phyloP scores from a whole-genome alignment of 2,888 invertebrate genomes.

The Rotaria socialis region DNA sequence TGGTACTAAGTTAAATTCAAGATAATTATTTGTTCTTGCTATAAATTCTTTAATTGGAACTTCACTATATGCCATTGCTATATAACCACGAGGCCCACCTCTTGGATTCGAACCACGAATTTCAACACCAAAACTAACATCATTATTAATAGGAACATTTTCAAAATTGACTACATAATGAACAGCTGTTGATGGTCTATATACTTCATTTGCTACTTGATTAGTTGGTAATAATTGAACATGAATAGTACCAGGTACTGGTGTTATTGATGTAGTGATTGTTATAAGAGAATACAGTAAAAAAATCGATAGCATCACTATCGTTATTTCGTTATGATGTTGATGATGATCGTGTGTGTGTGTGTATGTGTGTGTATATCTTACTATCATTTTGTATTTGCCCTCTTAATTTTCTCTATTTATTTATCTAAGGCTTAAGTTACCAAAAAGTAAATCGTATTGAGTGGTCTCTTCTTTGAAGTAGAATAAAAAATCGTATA shows the following conservation, averaged over 20 bases:
- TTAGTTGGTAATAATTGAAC: neutral
- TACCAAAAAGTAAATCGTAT: neutral
- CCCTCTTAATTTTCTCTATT: neutral
- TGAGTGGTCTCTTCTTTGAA: neutral
- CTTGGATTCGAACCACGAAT: neutral
- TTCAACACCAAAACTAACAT: neutral
- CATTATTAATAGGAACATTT: neutral
- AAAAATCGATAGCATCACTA: neutral
- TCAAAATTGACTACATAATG: neutral
- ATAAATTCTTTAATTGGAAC: neutral
- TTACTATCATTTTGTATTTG: neutral
- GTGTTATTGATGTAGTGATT: neutral
- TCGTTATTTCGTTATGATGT: neutral
- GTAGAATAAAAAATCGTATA: neutral
- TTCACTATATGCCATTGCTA: neutral
- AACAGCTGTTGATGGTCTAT: neutral
- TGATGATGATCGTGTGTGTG: neutral
- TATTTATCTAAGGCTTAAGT: neutral
- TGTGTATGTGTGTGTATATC: too few species aligned
- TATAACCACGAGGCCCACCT: slow-evolving; percentile 34
- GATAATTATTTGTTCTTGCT: neutral
- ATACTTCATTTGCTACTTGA: neutral
- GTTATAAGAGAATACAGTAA: neutral
- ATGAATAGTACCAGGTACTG: neutral
- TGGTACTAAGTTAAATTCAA: neutral